phyloP scores from a whole-genome alignment of 1,140 invertebrate genomes.

The Heliconius hermathena region DNA sequence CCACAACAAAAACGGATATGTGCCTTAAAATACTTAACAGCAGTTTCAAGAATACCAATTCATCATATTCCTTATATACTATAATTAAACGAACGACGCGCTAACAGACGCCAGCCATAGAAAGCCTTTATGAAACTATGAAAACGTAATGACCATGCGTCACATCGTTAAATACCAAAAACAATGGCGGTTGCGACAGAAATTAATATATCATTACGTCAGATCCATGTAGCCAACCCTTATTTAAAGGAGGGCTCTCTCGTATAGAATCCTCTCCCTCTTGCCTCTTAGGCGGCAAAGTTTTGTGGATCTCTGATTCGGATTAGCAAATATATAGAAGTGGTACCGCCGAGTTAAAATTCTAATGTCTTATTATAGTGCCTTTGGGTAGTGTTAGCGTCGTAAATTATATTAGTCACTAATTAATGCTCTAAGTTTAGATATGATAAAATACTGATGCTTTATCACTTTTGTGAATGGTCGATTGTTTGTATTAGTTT shows the following conservation, averaged over 20 bases:
- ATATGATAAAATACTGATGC: slow-evolving; percentile 20
- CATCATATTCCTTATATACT: slow-evolving; percentile 41
- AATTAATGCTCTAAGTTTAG: slow-evolving; percentile 23
- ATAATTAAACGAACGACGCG: slow-evolving; percentile 72
- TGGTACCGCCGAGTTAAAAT: slow-evolving; percentile 67
- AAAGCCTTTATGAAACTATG: slow-evolving; percentile 80
- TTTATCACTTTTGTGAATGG: neutral
- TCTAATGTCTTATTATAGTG: slow-evolving; percentile 64
- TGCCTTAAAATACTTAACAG: slow-evolving; percentile 26
- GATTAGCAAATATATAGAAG: slow-evolving; percentile 73
- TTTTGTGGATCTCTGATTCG: slow-evolving; percentile 75
- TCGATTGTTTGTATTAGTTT: neutral
- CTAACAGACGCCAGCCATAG: slow-evolving; percentile 59
- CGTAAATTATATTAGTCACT: slow-evolving; percentile 27
- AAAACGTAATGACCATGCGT: slow-evolving; percentile 80
- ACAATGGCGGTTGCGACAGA: slow-evolving; percentile 77
- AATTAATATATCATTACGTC: slow-evolving; percentile 84
- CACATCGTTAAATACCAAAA: slow-evolving; percentile 79
- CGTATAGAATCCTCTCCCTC: slow-evolving; percentile 42
- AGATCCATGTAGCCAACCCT: slow-evolving; percentile 78
- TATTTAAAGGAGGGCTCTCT: slow-evolving; percentile 45
- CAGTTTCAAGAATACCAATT: slow-evolving; percentile 46
- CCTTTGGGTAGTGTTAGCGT: slow-evolving; percentile 54
- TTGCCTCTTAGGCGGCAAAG: slow-evolving; percentile 58
- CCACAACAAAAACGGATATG: slow-evolving; percentile 23